phyloP scores from a whole-genome alignment of 1,140 invertebrate genomes.

The Temnothorax curvispinosus region DNA sequence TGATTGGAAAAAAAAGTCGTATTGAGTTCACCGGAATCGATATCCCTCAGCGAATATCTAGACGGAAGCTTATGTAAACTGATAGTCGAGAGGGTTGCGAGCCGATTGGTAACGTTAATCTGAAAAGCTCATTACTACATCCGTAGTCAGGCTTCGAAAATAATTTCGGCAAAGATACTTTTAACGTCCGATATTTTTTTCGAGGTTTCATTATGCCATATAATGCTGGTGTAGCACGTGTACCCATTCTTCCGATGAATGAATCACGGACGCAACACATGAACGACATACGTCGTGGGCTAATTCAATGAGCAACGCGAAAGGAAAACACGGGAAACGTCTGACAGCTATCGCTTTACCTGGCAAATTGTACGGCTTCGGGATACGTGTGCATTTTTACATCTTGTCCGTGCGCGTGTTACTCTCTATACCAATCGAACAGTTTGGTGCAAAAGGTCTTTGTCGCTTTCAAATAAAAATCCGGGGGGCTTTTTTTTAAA shows the following conservation, averaged over 20 bases:
- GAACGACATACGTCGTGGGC: too few relatives aligned
- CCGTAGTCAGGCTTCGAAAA: conserved; percentile 43
- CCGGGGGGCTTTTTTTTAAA: not conserved
- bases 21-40: conserved; percentile 13
- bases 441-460: not conserved
- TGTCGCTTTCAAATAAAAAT: not conserved
- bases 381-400: conserved; percentile 16
- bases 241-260: not conserved
- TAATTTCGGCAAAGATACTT: not conserved
- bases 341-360: not conserved
- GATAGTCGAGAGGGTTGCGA: conserved; percentile 6
- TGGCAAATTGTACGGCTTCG: conserved; percentile 34
- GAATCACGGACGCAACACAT: not conserved
- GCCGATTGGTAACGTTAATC: conserved; percentile 32
- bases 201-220: not conserved
- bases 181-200: not conserved
- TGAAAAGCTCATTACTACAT: conserved; percentile 48
- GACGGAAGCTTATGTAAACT: conserved; percentile 44
- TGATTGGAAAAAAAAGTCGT: not conserved
- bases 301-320: not conserved
- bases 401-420: not conserved
- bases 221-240: not conserved
- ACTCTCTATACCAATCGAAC: not conserved
- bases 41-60: not conserved
- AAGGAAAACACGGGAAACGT: conserved; percentile 9